Conservation (phyloP, 2,797 vertebrate species). For the Semaprochilodus insignis region DNA sequence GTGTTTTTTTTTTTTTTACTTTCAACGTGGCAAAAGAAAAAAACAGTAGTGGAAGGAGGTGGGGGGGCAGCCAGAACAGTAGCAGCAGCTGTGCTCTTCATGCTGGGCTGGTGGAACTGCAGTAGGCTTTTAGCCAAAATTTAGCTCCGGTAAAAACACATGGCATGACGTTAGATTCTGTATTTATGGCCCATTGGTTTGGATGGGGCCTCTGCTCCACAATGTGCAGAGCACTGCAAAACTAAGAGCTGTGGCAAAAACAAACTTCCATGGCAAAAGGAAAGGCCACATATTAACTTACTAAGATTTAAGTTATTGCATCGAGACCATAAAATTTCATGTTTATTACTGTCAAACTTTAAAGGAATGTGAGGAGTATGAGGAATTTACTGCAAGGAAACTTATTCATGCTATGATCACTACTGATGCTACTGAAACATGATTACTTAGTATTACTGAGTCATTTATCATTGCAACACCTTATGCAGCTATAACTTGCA, state of each 20-base stretch:
- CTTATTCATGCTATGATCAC: no score
- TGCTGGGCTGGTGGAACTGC: conserved; percentile 40
- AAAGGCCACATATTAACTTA: background rate
- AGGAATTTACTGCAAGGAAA: background rate
- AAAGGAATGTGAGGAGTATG: background rate
- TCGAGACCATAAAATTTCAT: no score
- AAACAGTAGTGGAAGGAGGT: conserved; percentile 24
- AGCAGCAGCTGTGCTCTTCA: conserved; percentile 57
- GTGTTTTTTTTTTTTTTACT: conserved; percentile 28
- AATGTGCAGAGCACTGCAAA: conserved; percentile 1
- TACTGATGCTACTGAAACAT: no score
- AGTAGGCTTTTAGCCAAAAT: conserved; percentile 43
- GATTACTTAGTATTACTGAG: no score
- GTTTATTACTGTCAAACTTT: background rate
- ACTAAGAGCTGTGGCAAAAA: conserved; percentile 6
- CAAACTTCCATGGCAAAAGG: conserved; percentile 10
- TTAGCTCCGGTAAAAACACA: conserved; percentile 52
- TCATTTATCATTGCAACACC: no score
- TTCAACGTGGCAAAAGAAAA: conserved; percentile 2
- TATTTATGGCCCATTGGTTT: conserved; percentile 52
- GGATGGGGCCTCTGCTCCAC: conserved; percentile 17
- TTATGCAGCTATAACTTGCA: no score
- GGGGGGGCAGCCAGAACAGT: conserved; percentile 49
- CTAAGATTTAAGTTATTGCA: no score
- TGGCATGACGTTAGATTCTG: conserved; percentile 44